phyloP scores from a whole-genome alignment of 2,888 invertebrate genomes.

The Melangyna quadrimaculata region DNA sequence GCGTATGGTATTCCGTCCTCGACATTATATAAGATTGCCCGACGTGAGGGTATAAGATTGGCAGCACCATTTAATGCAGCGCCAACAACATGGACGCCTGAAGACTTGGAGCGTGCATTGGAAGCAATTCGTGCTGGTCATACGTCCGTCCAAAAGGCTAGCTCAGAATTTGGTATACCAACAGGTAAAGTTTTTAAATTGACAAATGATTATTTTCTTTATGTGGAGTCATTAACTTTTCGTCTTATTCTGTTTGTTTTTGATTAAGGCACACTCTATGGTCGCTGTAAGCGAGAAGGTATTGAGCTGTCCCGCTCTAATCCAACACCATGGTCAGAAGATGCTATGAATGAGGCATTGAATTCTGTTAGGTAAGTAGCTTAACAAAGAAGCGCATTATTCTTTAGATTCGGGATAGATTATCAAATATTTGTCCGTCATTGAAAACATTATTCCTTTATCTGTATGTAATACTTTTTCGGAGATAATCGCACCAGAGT shows the following conservation, averaged over 20 bases:
- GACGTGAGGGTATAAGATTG: slow-evolving; percentile 92
- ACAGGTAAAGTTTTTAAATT: slow-evolving; percentile 83
- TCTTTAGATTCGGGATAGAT: too few relatives aligned
- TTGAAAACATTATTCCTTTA: too few relatives aligned
- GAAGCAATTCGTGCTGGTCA: slow-evolving; percentile 90
- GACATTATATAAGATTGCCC: slow-evolving; percentile 94
- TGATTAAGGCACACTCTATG: slow-evolving; percentile 88
- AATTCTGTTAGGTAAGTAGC: slow-evolving; percentile 89
- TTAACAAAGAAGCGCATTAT: too few relatives aligned
- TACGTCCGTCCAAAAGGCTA: slow-evolving; percentile 92
- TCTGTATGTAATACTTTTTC: too few relatives aligned
- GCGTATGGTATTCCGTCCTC: slow-evolving; percentile 95
- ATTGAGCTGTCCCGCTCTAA: slow-evolving; percentile 93
- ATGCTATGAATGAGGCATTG: slow-evolving; percentile 94
- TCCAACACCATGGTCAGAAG: slow-evolving; percentile 97
- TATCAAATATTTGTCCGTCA: too few relatives aligned
- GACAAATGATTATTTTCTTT: slow-evolving; percentile 1
- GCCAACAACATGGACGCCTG: slow-evolving; percentile 93
- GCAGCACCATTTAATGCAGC: slow-evolving; percentile 95
- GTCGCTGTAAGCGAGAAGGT: slow-evolving; percentile 93
- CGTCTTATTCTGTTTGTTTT: background rate
- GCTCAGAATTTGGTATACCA: slow-evolving; percentile 93
- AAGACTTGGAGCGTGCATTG: slow-evolving; percentile 90
- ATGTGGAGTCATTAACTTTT: slow-evolving; percentile 13
- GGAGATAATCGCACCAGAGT: too few relatives aligned